Percentiles rank a stretch among this genome's conserved stretches.
These are phyloP conservation scores for Platalea minor DNA, from an alignment of 2,797 vertebrate genomes.

Conservation along the genomic window DNA sequence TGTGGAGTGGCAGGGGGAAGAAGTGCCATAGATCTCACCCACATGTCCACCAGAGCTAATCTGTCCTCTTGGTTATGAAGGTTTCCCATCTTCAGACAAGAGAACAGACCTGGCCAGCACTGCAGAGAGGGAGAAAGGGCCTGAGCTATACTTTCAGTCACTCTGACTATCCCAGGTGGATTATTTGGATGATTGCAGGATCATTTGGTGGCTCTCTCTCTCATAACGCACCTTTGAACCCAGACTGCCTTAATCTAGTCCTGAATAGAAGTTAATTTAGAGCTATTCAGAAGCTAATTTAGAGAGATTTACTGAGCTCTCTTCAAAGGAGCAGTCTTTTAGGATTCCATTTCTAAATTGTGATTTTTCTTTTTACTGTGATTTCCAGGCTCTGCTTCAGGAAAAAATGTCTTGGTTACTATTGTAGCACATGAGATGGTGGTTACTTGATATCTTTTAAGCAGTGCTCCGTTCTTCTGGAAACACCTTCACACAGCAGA, in stretches of 20 bases:
- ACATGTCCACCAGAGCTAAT: accelerated
- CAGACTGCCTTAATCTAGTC: slow-evolving; percentile 50
- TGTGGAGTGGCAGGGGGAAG: not conserved
- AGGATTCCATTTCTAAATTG: slow-evolving; percentile 2
- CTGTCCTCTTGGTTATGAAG: not conserved
- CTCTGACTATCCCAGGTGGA: not conserved
- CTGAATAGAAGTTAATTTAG: slow-evolving; percentile 62
- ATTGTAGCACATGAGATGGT: not conserved
- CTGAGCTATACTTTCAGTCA: not conserved
- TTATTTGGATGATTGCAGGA: slow-evolving; percentile 61
- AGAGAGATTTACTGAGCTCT: slow-evolving; percentile 35
- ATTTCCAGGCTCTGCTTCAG: not conserved
- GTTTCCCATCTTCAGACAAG: not conserved
- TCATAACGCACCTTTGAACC: slow-evolving; percentile 45
- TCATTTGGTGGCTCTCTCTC: slow-evolving; percentile 35
- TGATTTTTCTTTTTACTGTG: slow-evolving; percentile 8
- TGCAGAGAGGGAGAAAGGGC: not conserved
- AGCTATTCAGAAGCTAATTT: slow-evolving; percentile 55
- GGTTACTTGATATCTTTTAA: not conserved
- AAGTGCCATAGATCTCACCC: not conserved
- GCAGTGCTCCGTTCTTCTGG: not conserved
- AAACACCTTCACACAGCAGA: not conserved
- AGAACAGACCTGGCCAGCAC: not conserved
- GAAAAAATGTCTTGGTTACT: not conserved
- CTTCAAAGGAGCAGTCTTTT: slow-evolving; percentile 32